Evolutionary conservation across 2,888 invertebrate genomes (phyloP).

Genomic region (Drosophila fungiperda): DNA sequence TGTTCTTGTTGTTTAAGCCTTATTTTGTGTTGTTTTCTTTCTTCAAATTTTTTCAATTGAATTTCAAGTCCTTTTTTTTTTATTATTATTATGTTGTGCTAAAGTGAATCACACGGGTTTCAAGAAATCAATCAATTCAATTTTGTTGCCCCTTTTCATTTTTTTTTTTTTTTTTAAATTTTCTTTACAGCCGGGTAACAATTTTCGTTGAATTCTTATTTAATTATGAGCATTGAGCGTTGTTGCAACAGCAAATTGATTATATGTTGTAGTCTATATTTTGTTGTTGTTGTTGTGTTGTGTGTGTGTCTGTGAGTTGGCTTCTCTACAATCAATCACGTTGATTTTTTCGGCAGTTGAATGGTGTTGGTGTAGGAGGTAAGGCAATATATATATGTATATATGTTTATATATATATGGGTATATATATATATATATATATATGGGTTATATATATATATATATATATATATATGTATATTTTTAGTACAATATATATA

Average conservation of each 20-base stretch:
- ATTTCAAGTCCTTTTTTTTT: conserved; percentile 16
- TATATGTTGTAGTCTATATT: conserved; percentile 14
- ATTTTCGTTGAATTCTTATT: conserved; percentile 51
- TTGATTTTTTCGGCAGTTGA: conserved; percentile 6
- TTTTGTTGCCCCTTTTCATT: conserved; percentile 32
- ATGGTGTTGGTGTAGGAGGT: neutral
- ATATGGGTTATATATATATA: neutral
- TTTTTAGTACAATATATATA: neutral
- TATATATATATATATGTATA: neutral
- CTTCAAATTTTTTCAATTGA: conserved; percentile 19
- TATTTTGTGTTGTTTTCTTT: neutral
- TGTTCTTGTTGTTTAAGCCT: neutral
- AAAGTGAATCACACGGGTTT: conserved; percentile 20
- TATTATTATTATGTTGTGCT: neutral
- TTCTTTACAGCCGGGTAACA: neutral
- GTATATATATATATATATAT: neutral
- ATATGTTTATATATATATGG: neutral
- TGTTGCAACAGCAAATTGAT: conserved; percentile 60
- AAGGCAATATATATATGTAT: neutral
- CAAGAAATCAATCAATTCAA: conserved; percentile 61
- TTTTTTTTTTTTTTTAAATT: neutral
- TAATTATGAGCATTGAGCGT: conserved; percentile 57
- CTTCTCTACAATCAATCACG: conserved; percentile 58
- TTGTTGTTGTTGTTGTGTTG: neutral
- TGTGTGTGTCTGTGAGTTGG: neutral